phyloP scores from a whole-genome alignment of 2,888 invertebrate genomes.

The Coelopa pilipes region DNA sequence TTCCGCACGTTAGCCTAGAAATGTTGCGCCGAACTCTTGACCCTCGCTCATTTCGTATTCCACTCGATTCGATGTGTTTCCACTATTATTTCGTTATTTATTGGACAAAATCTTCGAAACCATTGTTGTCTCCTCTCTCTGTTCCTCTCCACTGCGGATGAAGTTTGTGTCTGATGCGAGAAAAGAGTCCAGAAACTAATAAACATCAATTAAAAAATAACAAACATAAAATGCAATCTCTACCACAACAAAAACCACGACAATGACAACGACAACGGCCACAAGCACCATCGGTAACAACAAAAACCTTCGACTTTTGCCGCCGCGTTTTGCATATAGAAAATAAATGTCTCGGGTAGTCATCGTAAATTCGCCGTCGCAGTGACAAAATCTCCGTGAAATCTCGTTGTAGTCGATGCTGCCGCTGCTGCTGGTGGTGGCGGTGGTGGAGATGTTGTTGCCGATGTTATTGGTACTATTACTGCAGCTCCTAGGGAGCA shows the following conservation, averaged over 20 bases:
- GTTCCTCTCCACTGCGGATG: background rate
- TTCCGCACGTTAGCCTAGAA: background rate
- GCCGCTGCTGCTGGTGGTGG: background rate
- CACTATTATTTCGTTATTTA: slow-evolving; percentile 13
- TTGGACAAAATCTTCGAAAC: slow-evolving; percentile 12
- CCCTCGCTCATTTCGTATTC: slow-evolving; percentile 18
- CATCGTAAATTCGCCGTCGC: slow-evolving; percentile 31
- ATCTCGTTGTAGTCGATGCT: background rate
- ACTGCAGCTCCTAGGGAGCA: no score
- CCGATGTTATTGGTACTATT: background rate
- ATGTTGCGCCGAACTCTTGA: slow-evolving; percentile 20
- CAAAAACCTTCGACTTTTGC: background rate
- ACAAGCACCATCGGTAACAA: background rate
- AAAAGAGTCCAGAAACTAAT: slow-evolving; percentile 14
- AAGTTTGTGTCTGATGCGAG: background rate
- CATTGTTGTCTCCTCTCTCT: background rate
- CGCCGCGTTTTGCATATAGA: slow-evolving; percentile 10
- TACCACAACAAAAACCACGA: background rate
- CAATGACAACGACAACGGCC: background rate
- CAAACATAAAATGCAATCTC: slow-evolving; percentile 32
- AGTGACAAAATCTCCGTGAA: slow-evolving; percentile 44
- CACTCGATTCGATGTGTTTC: background rate
- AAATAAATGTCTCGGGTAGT: slow-evolving; percentile 31
- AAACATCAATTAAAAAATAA: slow-evolving; percentile 30
- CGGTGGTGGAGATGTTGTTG: slow-evolving; percentile 1